Evolutionary conservation across 2,888 invertebrate genomes (phyloP).

Genomic region (Nebria brevicollis): DNA sequence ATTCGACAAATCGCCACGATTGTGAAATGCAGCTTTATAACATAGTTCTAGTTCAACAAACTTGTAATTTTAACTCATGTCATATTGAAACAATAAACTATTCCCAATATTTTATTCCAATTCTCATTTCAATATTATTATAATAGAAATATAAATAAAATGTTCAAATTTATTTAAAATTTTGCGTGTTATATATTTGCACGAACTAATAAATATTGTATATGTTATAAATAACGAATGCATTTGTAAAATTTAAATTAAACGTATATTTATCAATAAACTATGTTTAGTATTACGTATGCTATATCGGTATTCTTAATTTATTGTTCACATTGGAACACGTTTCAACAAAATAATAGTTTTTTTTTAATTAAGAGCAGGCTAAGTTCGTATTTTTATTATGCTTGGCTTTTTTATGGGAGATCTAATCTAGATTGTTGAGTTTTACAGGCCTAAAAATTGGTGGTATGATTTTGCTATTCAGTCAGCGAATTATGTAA

Average conservation of each 20-base stretch:
- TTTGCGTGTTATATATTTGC: no score
- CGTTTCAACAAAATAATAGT: neutral
- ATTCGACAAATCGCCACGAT: neutral
- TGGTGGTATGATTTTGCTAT: constrained; percentile 8
- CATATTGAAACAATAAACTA: no score
- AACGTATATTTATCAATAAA: neutral
- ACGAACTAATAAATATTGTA: no score
- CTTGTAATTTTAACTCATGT: no score
- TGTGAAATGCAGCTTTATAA: neutral
- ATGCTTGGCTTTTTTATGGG: neutral
- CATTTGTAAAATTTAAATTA: no score
- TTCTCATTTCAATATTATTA: no score
- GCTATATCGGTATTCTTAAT: neutral
- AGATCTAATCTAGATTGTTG: constrained; percentile 1
- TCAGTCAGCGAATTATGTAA: constrained; percentile 16
- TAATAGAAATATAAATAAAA: no score
- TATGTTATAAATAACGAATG: no score
- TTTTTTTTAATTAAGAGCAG: neutral
- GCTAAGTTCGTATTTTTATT: neutral
- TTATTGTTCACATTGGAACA: neutral
- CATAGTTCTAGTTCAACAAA: neutral
- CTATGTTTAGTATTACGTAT: neutral
- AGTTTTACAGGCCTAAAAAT: neutral
- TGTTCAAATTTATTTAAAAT: no score
- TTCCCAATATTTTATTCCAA: no score